Evolutionary conservation across 2,888 invertebrate genomes (phyloP), one percentile per base, ranked within the genome.

Genomic region (Sphecodes monilicornis): DNA sequence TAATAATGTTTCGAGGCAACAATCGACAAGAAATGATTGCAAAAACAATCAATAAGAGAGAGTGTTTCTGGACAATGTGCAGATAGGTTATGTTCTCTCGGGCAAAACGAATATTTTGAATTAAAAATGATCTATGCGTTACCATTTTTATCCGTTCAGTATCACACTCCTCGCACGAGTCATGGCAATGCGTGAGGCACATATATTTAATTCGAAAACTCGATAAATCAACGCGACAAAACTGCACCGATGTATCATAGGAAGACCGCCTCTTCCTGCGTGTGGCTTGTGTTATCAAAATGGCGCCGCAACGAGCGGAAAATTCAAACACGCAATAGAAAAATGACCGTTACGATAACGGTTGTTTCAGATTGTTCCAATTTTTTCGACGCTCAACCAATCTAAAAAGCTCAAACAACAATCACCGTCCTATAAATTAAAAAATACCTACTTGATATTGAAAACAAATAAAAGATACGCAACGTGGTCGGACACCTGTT

Each of bases 21-120:
- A 18, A 46, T 16, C 11, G 36, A 36, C 13, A 13, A 8, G n/a
- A 75, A 75, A 66, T 46, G 16, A 46, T 39, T 26, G 26, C 16
- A 26, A 26, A 39, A 32, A 46, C 22, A 77, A 70, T 41, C 16
- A 11, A 18, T 16, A n/a, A 16, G 41, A 72, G 26, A 26, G 13
- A 39, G 18, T 46, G 68, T 57, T n/a, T 69, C 10, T 1, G 16
- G 41, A n/a, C 13, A 57, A 8, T 39, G 18, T 22, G 26, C 26
- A 32, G 6, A 50, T 76, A 88, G 88, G 88, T 88, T 88, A 88
- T 36, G 73, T 29, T 16, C 1, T 26, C 22, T 18, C 29, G 4
- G 0, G 13, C 10, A 4, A 39, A 43, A 22, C 16, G 54, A 76
- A 74, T 68, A n/a, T 22, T 18, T 10, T n/a, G 0, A 29, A 72